phyloP scores from a whole-genome alignment of 2,888 invertebrate species.

The Adelognathus sp. region DNA sequence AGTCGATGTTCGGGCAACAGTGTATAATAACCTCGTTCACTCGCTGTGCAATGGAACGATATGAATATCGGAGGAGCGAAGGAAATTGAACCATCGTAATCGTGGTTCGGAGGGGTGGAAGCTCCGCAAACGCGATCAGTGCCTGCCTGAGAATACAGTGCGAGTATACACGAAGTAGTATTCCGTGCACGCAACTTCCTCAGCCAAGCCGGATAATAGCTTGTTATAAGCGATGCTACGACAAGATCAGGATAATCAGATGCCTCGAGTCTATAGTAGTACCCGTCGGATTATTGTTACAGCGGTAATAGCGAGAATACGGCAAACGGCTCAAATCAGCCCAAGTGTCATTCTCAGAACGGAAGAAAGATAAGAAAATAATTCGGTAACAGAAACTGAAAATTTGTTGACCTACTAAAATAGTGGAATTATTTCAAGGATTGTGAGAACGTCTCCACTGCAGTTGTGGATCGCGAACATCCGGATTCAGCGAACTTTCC shows the following conservation, averaged over 20 bases:
- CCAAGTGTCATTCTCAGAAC: not conserved
- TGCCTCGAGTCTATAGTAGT: constrained; percentile 47
- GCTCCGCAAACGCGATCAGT: not conserved
- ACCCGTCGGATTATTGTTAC: constrained; percentile 14
- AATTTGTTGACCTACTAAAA: no score
- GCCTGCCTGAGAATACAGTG: constrained; percentile 21
- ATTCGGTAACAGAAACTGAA: not conserved
- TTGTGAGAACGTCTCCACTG: no score
- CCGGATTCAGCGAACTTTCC: no score
- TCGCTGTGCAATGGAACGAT: not conserved
- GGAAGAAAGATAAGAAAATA: constrained; percentile 2
- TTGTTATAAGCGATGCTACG: constrained; percentile 19
- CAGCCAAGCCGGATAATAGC: constrained; percentile 31
- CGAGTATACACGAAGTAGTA: constrained; percentile 32
- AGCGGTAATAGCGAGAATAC: constrained; percentile 12
- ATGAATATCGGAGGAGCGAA: constrained; percentile 16
- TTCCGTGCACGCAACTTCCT: constrained; percentile 47
- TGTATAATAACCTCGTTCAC: not conserved
- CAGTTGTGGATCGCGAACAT: no score
- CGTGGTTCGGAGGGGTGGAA: not conserved
- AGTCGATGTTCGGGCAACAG: not conserved
- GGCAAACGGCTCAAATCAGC: constrained; percentile 2
- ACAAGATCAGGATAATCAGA: constrained; percentile 51
- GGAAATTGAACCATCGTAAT: constrained; percentile 44
- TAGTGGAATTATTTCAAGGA: no score